A percentile compares a stretch with the other conserved stretches of the same genome.
Conservation (phyloP, 1,140 invertebrate genomes). For the Drosophila insularis region DNA sequence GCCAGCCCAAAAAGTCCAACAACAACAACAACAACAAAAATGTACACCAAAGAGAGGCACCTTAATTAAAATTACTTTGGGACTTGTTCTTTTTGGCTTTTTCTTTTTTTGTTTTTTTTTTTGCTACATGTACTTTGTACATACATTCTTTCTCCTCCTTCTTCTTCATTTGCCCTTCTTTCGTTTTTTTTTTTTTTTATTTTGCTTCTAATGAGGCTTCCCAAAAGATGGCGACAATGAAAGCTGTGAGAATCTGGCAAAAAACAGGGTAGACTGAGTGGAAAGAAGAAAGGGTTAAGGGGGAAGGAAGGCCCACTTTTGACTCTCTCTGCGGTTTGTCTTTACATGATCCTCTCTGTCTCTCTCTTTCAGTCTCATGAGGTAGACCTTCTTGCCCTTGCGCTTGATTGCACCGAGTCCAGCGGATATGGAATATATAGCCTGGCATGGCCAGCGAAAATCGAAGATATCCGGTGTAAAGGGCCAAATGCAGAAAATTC, state of each 20-base stretch:
- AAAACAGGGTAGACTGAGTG: not conserved
- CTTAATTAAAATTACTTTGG: slow-evolving; percentile 67
- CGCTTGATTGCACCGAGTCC: slow-evolving; percentile 43
- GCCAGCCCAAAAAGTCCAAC: slow-evolving; percentile 29
- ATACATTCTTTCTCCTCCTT: not conserved
- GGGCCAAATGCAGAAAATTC: slow-evolving; percentile 25
- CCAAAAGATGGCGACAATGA: slow-evolving; percentile 40
- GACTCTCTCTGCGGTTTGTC: slow-evolving; percentile 52
- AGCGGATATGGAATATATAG: slow-evolving; percentile 67
- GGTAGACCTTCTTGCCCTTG: slow-evolving; percentile 15
- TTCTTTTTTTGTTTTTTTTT: too few relatives aligned
- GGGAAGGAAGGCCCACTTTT: slow-evolving; percentile 21
- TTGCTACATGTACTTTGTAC: too few relatives aligned
- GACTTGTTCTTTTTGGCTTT: slow-evolving; percentile 9
- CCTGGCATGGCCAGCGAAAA: slow-evolving; percentile 49
- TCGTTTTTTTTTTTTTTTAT: not conserved
- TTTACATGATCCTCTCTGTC: not conserved
- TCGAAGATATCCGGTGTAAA: slow-evolving; percentile 68
- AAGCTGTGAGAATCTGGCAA: slow-evolving; percentile 41
- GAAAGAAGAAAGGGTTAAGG: not conserved
- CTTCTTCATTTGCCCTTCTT: not conserved
- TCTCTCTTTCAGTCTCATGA: not conserved
- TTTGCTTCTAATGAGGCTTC: slow-evolving; percentile 7
- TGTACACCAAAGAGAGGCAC: slow-evolving; percentile 35
- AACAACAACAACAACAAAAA: slow-evolving; percentile 23